Evolutionary conservation across 2,797 vertebrate species (phyloP).

Genomic region (Silurus aristotelis): DNA sequence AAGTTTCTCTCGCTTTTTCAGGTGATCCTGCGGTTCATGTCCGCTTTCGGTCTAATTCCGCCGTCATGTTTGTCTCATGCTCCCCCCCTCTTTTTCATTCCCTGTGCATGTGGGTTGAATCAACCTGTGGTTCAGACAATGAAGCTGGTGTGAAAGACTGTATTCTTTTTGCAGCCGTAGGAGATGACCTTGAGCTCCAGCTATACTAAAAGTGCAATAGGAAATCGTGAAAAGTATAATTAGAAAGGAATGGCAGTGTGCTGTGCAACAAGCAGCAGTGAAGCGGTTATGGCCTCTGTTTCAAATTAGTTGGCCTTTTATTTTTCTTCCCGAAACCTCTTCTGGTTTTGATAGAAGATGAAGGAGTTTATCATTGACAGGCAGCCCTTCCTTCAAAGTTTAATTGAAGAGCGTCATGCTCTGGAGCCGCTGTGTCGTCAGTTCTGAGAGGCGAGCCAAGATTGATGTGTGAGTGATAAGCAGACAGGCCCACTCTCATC

Average conservation of each 20-base stretch:
- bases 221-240: constrained; percentile 19
- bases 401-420: constrained; percentile 44
- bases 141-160: not conserved
- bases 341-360: constrained; percentile 42
- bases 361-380: constrained; percentile 44
- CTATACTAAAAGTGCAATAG: constrained; percentile 10
- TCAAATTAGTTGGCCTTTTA: not conserved
- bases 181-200: constrained; percentile 27
- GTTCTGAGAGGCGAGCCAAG: constrained; percentile 3
- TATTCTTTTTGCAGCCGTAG: not conserved
- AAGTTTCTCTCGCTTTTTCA: constrained; percentile 31
- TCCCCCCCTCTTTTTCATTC: not conserved
- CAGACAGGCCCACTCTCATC: constrained; percentile 8
- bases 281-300: not conserved
- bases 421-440: constrained; percentile 20
- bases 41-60: not conserved
- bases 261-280: not conserved
- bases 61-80: not conserved
- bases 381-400: constrained; percentile 44
- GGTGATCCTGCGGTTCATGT: constrained; percentile 14
- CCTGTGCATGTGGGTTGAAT: not conserved
- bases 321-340: constrained; percentile 16
- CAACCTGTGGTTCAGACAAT: not conserved
- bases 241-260: not conserved
- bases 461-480: constrained; percentile 33